These are phyloP conservation scores for Drosophila buzzatii DNA, from an alignment of 2,888 invertebrate genomes.

Conservation along the genomic window DNA sequence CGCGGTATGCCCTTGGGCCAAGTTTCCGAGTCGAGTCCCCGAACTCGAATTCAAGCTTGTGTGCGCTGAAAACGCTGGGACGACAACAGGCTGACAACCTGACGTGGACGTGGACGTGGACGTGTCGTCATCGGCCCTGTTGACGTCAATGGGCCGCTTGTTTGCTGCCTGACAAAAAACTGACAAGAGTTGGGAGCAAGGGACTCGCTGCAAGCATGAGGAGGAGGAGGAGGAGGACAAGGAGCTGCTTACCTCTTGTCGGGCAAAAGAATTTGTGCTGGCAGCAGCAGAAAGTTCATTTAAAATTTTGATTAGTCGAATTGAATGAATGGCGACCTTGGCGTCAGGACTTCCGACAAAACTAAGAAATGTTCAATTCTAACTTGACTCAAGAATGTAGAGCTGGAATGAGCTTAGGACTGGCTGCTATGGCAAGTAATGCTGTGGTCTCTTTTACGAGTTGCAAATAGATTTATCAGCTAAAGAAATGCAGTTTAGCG, in stretches of 20 bases:
- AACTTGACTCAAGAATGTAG: background rate
- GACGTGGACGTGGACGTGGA: slow-evolving; percentile 42
- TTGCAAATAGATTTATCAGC: background rate
- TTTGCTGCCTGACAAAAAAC: slow-evolving; percentile 74
- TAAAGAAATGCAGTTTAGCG: background rate
- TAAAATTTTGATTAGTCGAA: slow-evolving; percentile 68
- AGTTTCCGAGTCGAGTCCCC: slow-evolving; percentile 42
- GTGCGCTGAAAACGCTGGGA: slow-evolving; percentile 14
- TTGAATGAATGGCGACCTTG: slow-evolving; percentile 54
- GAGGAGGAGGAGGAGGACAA: too few relatives aligned
- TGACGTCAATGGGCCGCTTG: slow-evolving; percentile 67
- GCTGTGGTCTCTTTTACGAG: fast-evolving
- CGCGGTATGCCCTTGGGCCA: slow-evolving; percentile 81
- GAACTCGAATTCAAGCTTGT: slow-evolving; percentile 20
- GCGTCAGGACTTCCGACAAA: slow-evolving; percentile 30
- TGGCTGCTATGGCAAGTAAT: background rate
- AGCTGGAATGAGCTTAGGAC: too few relatives aligned
- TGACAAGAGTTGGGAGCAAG: slow-evolving; percentile 53
- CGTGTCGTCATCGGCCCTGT: slow-evolving; percentile 71
- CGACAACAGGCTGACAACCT: slow-evolving; percentile 70
- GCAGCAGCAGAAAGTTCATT: slow-evolving; percentile 69
- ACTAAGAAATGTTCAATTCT: background rate
- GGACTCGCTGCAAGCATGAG: background rate
- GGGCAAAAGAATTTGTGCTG: slow-evolving; percentile 20
- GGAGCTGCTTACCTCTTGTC: background rate